phyloP scores from a whole-genome alignment of 2,113 vertebrate genomes.

The Microtus montanus region DNA sequence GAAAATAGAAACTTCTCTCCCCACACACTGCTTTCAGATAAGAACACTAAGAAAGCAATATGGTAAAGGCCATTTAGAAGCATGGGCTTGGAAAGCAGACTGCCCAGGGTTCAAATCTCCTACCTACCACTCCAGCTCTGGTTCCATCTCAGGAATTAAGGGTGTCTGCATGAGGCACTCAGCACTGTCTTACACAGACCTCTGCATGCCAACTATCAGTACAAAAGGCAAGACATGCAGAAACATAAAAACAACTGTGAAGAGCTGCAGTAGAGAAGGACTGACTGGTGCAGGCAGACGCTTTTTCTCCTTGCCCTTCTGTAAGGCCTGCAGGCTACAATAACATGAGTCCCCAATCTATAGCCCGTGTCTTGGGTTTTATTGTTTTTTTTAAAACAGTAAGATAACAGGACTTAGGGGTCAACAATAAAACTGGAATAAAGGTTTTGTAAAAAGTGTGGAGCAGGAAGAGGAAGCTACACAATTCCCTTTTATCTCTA shows the following conservation, averaged over 20 bases:
- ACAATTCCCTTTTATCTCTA: neutral
- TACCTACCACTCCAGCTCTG: neutral
- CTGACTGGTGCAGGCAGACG: neutral
- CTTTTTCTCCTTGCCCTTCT: neutral
- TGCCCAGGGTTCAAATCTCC: neutral
- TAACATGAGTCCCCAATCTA: neutral
- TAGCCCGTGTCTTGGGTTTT: conserved; percentile 1
- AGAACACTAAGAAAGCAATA: neutral
- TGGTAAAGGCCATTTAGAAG: neutral
- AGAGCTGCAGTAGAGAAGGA: neutral
- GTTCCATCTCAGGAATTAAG: neutral
- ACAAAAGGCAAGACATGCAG: neutral
- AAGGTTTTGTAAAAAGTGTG: neutral
- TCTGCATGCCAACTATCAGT: no score
- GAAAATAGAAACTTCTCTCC: neutral
- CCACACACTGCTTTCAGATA: neutral
- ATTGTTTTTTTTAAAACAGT: neutral
- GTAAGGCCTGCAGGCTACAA: neutral
- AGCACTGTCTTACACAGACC: neutral
- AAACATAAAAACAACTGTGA: neutral
- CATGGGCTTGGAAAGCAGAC: neutral
- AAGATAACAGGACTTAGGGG: neutral
- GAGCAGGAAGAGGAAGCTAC: neutral
- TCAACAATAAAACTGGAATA: conserved; percentile 25
- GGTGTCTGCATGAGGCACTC: neutral